Evolutionary conservation across 2,888 invertebrate genomes (phyloP).

Genomic region (Auanema freiburgensis): DNA sequence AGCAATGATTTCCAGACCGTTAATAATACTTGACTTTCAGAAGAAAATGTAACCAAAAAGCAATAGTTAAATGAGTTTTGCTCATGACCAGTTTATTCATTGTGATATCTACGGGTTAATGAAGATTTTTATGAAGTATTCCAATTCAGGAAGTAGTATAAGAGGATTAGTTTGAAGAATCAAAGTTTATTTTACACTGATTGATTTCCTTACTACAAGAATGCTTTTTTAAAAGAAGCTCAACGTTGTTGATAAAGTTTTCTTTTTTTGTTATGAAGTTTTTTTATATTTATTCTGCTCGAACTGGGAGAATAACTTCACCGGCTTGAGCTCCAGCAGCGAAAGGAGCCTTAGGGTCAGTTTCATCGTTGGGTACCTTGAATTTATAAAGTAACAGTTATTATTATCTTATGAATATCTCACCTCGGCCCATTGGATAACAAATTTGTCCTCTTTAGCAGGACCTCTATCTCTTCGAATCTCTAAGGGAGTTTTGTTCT

Average conservation of each 20-base stretch:
- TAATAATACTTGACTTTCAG: too few relatives aligned
- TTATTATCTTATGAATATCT: neutral
- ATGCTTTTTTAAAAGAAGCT: too few relatives aligned
- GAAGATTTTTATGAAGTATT: neutral
- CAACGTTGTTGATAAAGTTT: too few relatives aligned
- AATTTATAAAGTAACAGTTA: neutral
- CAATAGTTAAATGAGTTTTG: too few relatives aligned
- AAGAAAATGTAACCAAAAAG: too few relatives aligned
- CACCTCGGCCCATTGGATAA: conserved; percentile 45
- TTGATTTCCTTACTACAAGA: too few relatives aligned
- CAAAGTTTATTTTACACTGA: too few relatives aligned
- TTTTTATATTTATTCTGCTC: conserved; percentile 26
- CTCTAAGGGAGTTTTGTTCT: conserved; percentile 24
- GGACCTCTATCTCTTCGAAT: conserved; percentile 36
- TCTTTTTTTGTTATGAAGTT: too few relatives aligned
- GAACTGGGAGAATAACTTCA: conserved; percentile 38
- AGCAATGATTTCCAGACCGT: too few relatives aligned
- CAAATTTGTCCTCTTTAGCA: conserved; percentile 44
- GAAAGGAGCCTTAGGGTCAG: conserved; percentile 47
- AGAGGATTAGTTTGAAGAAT: too few relatives aligned
- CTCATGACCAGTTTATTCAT: neutral
- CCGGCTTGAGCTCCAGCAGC: conserved; percentile 44
- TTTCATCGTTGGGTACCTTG: conserved; percentile 40
- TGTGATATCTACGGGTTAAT: neutral
- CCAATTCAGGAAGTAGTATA: too few relatives aligned